These are phyloP conservation scores for Platanista minor DNA, from an alignment of 2,113 vertebrate species.

Conservation along the genomic window DNA sequence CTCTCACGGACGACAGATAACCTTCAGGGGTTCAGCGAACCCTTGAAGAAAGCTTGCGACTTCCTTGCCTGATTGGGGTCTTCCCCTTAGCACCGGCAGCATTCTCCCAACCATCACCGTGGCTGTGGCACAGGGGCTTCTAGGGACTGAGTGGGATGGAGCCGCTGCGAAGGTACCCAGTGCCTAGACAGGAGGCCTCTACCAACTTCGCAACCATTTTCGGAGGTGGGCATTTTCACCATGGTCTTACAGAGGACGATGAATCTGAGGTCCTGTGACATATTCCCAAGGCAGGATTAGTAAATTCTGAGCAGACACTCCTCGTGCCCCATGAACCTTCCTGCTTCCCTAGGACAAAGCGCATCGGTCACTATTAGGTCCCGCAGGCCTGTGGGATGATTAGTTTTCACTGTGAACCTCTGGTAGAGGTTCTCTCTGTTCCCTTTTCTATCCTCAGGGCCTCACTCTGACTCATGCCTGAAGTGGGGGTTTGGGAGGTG, in stretches of 20 bases:
- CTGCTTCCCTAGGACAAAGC: not conserved
- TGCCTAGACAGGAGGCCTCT: not conserved
- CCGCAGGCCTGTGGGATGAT: not conserved
- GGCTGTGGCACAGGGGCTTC: rapidly evolving
- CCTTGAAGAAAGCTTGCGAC: rapidly evolving
- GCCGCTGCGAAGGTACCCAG: rapidly evolving
- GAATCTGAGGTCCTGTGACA: not conserved
- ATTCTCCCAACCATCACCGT: rapidly evolving
- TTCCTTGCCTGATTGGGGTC: not conserved
- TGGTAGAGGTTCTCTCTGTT: rapidly evolving
- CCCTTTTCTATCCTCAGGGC: not conserved
- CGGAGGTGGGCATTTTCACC: not conserved
- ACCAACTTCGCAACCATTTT: not conserved
- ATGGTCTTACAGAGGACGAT: not conserved
- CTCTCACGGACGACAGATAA: rapidly evolving
- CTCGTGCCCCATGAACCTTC: rapidly evolving
- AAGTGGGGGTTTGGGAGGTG: rapidly evolving
- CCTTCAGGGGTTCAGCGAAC: rapidly evolving
- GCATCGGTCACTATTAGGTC: rapidly evolving
- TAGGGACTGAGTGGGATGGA: rapidly evolving
- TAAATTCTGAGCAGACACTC: not conserved
- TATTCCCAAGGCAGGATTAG: not conserved
- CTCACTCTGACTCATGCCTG: not conserved
- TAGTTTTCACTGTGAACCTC: not conserved
- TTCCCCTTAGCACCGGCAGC: not conserved